Evolutionary conservation across 92 coral and sea anemone species (phyloP), one percentile per base, ranked within the genome.

Genomic region (Ricordea florida): DNA sequence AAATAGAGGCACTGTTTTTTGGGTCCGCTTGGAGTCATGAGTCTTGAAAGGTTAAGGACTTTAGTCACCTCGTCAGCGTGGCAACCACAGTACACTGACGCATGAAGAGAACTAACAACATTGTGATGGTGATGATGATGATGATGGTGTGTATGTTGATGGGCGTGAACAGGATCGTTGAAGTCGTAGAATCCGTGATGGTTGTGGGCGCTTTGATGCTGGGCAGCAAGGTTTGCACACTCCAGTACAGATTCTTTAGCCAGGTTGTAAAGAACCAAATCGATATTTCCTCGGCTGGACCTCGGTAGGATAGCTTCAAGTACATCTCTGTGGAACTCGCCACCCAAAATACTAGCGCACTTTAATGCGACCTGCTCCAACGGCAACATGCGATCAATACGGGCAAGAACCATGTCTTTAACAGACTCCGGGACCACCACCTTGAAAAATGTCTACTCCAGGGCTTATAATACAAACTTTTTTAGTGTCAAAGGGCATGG

Each of bases 101-200:
- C 93, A 49, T 93, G 97, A 4, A 92, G 85, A 2, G 93, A 56
- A 43, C 82, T 89, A 3, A 96, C 85, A 10, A 96, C 90, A 41
- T 92, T 93, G 78, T 96, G 99, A 68, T 92, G 99, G 78, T 92
- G 99, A 60, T 96, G 99, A 38, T 96, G 99, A 66, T 96, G 99
- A 73, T 96, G 99, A 60, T 92, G 97, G 21, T 96, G 92, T 0
- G 85, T 68, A 72, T 94, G 99, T 6, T 89, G 94, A 6, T 96
- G 99, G 11, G 89, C 93, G 66, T 87, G 93, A 30, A 80, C 76
- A 20, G 97, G 97, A 49, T 96, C 97, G 38, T 86, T 86, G 74
- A 87, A 91, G 74, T 91, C 97, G 66, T 91, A 91, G 82, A 96
- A 96, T 37, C 99, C 99, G 42, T 96, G 99, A 33, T 96, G 99